Conservation (phyloP, 2,797 vertebrate species). For the Eutrigla gurnardus region DNA sequence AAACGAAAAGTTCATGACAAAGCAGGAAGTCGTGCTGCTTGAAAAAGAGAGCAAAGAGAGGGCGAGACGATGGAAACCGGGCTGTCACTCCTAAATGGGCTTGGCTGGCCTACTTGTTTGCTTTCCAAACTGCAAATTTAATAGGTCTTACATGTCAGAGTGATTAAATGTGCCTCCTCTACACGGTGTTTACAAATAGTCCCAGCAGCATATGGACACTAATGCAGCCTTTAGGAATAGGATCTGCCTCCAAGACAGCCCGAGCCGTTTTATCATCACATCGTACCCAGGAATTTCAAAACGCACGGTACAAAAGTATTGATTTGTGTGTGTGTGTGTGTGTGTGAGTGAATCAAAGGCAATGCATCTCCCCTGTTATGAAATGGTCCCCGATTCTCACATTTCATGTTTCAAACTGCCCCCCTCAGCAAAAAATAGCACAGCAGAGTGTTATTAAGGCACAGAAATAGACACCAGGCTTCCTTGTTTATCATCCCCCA, state of each 20-base stretch:
- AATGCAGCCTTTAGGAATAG: slow-evolving; percentile 18
- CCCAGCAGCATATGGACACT: slow-evolving; percentile 20
- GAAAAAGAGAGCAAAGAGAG: slow-evolving; percentile 27
- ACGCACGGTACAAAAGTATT: background rate
- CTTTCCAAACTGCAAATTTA: slow-evolving; percentile 60
- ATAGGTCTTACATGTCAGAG: slow-evolving; percentile 48
- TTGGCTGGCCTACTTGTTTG: slow-evolving; percentile 68
- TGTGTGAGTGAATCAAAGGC: background rate
- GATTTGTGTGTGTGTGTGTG: background rate
- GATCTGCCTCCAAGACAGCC: slow-evolving; percentile 1
- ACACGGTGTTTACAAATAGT: slow-evolving; percentile 64
- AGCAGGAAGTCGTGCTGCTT: slow-evolving; percentile 15
- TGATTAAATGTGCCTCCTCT: slow-evolving; percentile 59
- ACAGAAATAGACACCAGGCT: slow-evolving; percentile 58
- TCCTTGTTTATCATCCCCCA: slow-evolving; percentile 56
- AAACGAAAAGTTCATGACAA: background rate
- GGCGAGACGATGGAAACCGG: slow-evolving; percentile 24
- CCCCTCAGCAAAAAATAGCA: slow-evolving; percentile 57
- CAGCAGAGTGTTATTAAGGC: slow-evolving; percentile 40
- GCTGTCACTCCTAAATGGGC: slow-evolving; percentile 27
- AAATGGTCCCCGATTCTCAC: slow-evolving; percentile 60
- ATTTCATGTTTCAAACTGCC: slow-evolving; percentile 57
- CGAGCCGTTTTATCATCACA: slow-evolving; percentile 1
- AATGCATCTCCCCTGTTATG: slow-evolving; percentile 28
- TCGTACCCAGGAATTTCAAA: background rate